A percentile compares a stretch with the other conserved stretches of the same genome.
Evolutionary conservation across 2,113 vertebrate species (phyloP).

Genomic region (Clarias batrachus): DNA sequence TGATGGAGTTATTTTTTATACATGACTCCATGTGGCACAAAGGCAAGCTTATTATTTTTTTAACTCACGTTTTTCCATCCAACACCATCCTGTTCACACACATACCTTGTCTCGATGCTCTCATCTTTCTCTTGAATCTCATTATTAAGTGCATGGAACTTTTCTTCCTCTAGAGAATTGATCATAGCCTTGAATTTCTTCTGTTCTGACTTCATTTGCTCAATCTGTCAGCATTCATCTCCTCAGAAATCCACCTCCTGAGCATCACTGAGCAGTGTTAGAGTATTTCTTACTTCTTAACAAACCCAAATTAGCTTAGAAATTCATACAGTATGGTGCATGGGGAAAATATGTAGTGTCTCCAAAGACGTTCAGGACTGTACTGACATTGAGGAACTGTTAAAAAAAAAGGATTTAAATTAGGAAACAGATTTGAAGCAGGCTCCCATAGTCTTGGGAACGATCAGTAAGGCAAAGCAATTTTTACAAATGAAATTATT

Average conservation of each 20-base stretch:
- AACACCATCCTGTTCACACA: neutral
- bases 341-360: neutral
- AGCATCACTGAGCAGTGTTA: neutral
- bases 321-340: neutral
- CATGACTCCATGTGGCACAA: neutral
- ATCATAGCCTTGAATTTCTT: constrained; percentile 74
- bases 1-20: neutral
- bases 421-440: neutral
- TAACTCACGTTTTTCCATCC: neutral
- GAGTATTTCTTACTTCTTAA: neutral
- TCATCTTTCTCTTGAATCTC: constrained; percentile 76
- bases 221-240: constrained; percentile 73
- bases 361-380: neutral
- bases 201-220: constrained; percentile 70
- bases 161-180: constrained; percentile 73
- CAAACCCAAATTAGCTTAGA: neutral
- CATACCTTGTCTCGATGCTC: constrained; percentile 78
- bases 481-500: neutral
- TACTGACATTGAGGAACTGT: neutral
- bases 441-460: neutral
- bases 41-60: neutral
- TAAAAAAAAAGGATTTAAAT: neutral
- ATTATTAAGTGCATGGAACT: constrained; percentile 62
- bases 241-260: constrained; percentile 56
- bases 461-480: neutral